These are phyloP conservation scores for Brachionus rubens DNA, from an alignment of 1,140 invertebrate species.

Conservation along the genomic window DNA sequence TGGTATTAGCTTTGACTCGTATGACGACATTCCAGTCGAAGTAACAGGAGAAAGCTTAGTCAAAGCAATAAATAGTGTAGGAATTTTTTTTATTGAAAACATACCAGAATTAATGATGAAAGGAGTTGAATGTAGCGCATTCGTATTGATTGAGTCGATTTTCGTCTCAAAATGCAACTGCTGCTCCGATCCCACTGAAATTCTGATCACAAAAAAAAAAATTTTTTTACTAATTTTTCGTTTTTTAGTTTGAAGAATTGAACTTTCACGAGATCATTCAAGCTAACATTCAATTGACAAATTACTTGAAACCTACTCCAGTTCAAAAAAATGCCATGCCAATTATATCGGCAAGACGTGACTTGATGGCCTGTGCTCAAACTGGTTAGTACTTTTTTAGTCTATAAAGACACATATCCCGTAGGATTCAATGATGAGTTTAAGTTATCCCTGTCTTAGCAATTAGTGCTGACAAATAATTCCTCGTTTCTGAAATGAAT, in stretches of 20 bases:
- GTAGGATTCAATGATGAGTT: no score
- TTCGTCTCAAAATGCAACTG: background rate
- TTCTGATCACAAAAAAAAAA: background rate
- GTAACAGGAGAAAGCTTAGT: conserved; percentile 91
- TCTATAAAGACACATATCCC: no score
- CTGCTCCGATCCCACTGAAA: conserved; percentile 43
- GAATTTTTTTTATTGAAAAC: background rate
- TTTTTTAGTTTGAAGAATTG: conserved; percentile 67
- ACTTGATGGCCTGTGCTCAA: conserved; percentile 92
- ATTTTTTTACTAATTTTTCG: background rate
- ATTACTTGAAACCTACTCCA: conserved; percentile 67
- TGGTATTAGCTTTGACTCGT: conserved; percentile 99
- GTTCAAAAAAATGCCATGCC: conserved; percentile 86
- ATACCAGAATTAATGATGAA: conserved; percentile 28
- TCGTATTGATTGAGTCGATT: background rate
- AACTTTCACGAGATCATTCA: conserved; percentile 91
- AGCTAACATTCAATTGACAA: conserved; percentile 79
- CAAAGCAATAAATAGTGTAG: conserved; percentile 67
- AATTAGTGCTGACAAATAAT: conserved; percentile 37
- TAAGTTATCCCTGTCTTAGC: conserved; percentile 42
- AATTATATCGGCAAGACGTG: conserved; percentile 78
- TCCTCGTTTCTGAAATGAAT: conserved; percentile 7
- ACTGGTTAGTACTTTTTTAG: conserved; percentile 62
- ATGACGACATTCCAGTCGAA: conserved; percentile 99
- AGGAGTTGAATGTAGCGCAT: conserved; percentile 43